Base-by-base conservation (phyloP, 2,113 vertebrate genomes). In the Physeter macrocephalus region DNA sequence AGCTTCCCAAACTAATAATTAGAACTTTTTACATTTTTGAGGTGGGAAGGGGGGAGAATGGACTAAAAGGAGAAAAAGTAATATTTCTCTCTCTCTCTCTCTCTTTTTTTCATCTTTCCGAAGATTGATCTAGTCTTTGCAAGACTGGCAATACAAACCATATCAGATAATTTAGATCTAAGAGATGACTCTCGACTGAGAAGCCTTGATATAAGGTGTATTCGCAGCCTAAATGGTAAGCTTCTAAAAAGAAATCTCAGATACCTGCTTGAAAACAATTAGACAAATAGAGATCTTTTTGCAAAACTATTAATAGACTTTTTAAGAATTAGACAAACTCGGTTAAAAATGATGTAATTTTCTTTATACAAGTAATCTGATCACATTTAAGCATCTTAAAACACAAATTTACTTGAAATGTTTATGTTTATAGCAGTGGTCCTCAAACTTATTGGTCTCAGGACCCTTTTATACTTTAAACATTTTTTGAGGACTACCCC, bases 61-160 rank as follows among this genome's bases (percentile, higher is more conserved):
- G n/a, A 88, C 18, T 88, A 80, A 67, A 89, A 97, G 85, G 78
- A 90, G 82, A 95, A 95, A 96, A 94, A 83, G 62, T 97, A 96
- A 96, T 93, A 75, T 92, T 96, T 93, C 59, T 94, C 39, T 92
- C 20, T 69, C 59, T 94, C n/a, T 91, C 18, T 69, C 18, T 78
- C 7, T 64, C 75, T 57, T 7, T 64, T 80, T 57, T 96, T 57
- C 89, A 94, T 85, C 34, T 81, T 83, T 95, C 88, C 87, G 71
- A 98, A 99, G 99, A 99, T 99, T 97, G 99, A 99, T 97, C 98
- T 99, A 5, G 99, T 99, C 84, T 99, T 99, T 98, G 99, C 99
- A 96, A 99, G 99, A 97, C 98, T 99, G 94, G 98, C 99, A 46
- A 95, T 99, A 97, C 99, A 99, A 82, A 99, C 98, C 29, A 99